Base-by-base conservation (phyloP, 2,888 invertebrate genomes). In the Athetis lepigone region DNA sequence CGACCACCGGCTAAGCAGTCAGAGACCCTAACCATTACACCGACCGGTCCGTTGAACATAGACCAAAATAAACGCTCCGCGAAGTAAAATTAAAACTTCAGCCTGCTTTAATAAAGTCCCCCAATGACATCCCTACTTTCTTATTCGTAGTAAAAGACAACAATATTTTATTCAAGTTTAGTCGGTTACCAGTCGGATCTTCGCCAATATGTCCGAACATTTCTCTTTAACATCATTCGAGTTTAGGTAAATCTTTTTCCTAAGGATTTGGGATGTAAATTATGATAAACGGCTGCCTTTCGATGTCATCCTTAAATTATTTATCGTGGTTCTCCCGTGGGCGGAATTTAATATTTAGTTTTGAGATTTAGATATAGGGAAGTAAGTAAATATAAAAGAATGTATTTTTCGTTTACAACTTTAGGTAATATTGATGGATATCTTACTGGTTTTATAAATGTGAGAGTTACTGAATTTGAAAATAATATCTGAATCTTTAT, bases 251-350 rank as follows among this genome's bases (percentile, higher is more conserved):
- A 57, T 60, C 70, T 58, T 42, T 75, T 75, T 66, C 64, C 47
- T 79, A 70, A 71, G 76, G 50, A 57, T 56, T 45, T 45, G 23
- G 45, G 57, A 45, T 76, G 57, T 58, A 68, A 73, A 73, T 64
- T 67, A 69, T 70, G 66, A 77, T 77, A 77, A 77, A 79, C 55
- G 63, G 58, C 59, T 61, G 73, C 56, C 57, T 79, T 70, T 60
- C 66, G 51, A 64, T 67, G 80, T 79, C 77, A 64, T 57, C 62
- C 64, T 51, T 37, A 67, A 71, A 66, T 77, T 60, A 73, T 77
- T 70, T 73, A 77, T 70, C 57, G 56, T 57, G 36, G 55, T 51
- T 45, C 55, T 46, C 46, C 39, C 45, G 51, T 60, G 54, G 43
- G 27, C 8, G 47, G 50, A 65, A 54, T 59, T 76, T 55, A 64